These are phyloP conservation scores for Troilus luridus DNA, from an alignment of 2,888 invertebrate genomes.

Conservation along the genomic window DNA sequence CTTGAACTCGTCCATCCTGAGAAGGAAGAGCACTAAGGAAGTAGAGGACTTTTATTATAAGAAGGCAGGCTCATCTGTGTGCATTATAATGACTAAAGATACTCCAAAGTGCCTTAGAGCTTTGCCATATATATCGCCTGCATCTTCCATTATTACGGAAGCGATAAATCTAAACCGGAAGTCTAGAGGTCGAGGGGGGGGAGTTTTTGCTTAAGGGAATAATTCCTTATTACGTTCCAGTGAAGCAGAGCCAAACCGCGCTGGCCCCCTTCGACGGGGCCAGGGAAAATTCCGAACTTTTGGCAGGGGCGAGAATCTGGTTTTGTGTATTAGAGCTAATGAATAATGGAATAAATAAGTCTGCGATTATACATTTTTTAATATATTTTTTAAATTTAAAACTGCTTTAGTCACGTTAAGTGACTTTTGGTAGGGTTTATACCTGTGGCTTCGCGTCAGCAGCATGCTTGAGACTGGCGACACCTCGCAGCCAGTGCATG, in stretches of 20 bases:
- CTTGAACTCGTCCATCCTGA: neutral
- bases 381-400: no score
- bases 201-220: conserved; percentile 45
- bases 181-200: neutral
- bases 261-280: neutral
- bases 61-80: neutral
- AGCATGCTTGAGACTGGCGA: no score
- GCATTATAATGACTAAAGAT: conserved; percentile 26
- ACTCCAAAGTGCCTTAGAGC: conserved; percentile 14
- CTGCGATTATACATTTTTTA: no score
- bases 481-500: no score
- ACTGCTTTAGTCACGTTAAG: no score
- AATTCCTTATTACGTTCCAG: conserved; percentile 40
- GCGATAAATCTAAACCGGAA: conserved; percentile 33
- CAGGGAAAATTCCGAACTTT: neutral
- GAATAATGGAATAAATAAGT: neutral
- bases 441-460: no score
- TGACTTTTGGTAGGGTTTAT: no score
- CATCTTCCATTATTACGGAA: conserved; percentile 44
- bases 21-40: neutral
- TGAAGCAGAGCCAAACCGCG: conserved; percentile 18
- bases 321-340: neutral
- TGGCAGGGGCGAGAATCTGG: neutral
- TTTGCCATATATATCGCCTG: conserved; percentile 27
- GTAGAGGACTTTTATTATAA: neutral